These are phyloP conservation scores for Tretioscincus oriximinensis DNA, from an alignment of 2,113 vertebrate genomes.

Conservation along the genomic window DNA sequence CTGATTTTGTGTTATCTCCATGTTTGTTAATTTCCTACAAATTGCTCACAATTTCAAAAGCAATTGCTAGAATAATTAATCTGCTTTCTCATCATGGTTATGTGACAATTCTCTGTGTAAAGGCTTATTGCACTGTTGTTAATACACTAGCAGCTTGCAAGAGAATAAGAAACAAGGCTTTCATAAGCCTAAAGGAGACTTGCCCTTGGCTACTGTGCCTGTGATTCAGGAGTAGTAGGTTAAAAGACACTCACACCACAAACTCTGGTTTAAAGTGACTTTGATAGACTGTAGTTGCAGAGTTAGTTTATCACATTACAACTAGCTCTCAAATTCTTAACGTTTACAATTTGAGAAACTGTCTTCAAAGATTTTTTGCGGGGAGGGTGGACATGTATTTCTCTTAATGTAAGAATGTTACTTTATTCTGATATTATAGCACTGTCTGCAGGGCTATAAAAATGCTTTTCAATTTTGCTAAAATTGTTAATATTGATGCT, in stretches of 20 bases:
- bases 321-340: not conserved
- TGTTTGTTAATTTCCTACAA: constrained; percentile 45
- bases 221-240: not conserved
- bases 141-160: not conserved
- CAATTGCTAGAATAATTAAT: constrained; percentile 64
- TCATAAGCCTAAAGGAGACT: not conserved
- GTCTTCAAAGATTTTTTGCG: not conserved
- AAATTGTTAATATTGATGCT: not conserved
- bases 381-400: not conserved
- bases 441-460: not conserved
- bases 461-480: not conserved
- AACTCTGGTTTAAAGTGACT: no score
- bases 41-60: constrained; percentile 60
- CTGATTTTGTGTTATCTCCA: constrained; percentile 63
- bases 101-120: constrained; percentile 4
- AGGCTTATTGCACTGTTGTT: constrained; percentile 1
- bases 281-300: not conserved
- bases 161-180: not conserved
- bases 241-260: not conserved
- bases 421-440: not conserved
- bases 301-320: not conserved
- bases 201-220: not conserved
- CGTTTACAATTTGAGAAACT: not conserved
- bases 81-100: constrained; percentile 27
- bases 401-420: not conserved